These are phyloP conservation scores for Leptothorax acervorum DNA, from an alignment of 2,888 invertebrate genomes.

Conservation along the genomic window DNA sequence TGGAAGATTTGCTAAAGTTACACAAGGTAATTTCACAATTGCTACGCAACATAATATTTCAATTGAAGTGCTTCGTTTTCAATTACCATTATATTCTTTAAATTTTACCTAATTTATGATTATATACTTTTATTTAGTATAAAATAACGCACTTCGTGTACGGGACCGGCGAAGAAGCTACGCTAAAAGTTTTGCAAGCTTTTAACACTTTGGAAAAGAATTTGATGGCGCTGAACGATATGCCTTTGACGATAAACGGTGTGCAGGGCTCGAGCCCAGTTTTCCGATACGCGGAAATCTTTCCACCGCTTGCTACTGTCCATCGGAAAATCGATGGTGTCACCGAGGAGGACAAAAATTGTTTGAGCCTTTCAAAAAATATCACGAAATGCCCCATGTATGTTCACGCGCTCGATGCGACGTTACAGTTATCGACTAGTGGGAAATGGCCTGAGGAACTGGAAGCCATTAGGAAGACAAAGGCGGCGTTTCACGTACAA, in stretches of 20 bases:
- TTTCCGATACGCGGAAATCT: constrained; percentile 91
- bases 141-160: constrained; percentile 85
- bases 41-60: constrained; percentile 4
- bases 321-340: constrained; percentile 67
- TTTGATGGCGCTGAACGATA: constrained; percentile 89
- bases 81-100: background rate
- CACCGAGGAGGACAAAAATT: constrained; percentile 76
- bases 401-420: constrained; percentile 86
- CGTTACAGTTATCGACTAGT: constrained; percentile 91
- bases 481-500: constrained; percentile 94
- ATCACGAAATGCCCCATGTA: constrained; percentile 81
- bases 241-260: constrained; percentile 93
- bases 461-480: constrained; percentile 92
- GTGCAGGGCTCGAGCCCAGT: constrained; percentile 92
- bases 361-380: constrained; percentile 80
- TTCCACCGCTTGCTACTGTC: constrained; percentile 87
- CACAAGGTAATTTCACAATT: constrained; percentile 77
- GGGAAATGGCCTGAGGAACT: constrained; percentile 98
- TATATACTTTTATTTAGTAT: constrained; percentile 76
- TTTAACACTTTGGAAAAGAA: constrained; percentile 91
- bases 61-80: background rate
- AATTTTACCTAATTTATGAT: constrained; percentile 16
- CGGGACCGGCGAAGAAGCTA: constrained; percentile 91
- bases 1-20: constrained; percentile 88
- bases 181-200: constrained; percentile 87